Base-by-base conservation (phyloP, 2,888 invertebrate genomes). In the Ommatoiulus sabulosus region DNA sequence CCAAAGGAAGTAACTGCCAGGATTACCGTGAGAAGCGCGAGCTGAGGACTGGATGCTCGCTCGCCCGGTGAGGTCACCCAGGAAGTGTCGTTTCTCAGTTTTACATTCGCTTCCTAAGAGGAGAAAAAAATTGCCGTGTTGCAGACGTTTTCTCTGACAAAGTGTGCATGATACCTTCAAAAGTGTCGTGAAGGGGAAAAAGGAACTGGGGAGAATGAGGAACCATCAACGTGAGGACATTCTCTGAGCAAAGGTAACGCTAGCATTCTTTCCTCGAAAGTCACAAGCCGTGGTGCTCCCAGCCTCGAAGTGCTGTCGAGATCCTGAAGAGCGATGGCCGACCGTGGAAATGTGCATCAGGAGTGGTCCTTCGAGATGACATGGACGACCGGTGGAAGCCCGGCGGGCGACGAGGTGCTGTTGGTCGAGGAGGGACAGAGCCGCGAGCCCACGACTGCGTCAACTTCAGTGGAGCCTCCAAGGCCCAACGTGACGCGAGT, bases 311-410 rank as follows among this genome's bases (percentile, higher is more conserved):
- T n/a, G 85, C n/a, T 15, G 46, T 12, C 17, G 20, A 2, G 44
- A 1, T n/a, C 15, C 44, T 0, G 1, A 3, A 12, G 88, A 44
- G 17, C n/a, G n/a, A 90, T 88, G 88, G 87, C 87, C 85, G 87
- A 87, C 44, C 84, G 87, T 46, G 86, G 84, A 44, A 86, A 48
- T 63, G 88, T 46, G 10, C 89, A 85, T 44, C 89, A 89, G 35
- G 89, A 89, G 48, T 88, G 90, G 90, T 89, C 87, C 12, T 88
- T 88, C 88, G 89, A 88, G 91, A 89, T 89, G 35, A 90, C 90
- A 44, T 86, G 89, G 89, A 87, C 87, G 17, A 87, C 87, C 35
- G 89, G 86, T 72, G 44, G 17, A 20, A 46, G 84, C 46, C 44
- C 86, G 7, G 43, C 44, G n/a, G 89, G 85, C 17, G 86, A 44